Evolutionary conservation across 2,888 invertebrate species (phyloP).

Genomic region (Pyrgus malvae): DNA sequence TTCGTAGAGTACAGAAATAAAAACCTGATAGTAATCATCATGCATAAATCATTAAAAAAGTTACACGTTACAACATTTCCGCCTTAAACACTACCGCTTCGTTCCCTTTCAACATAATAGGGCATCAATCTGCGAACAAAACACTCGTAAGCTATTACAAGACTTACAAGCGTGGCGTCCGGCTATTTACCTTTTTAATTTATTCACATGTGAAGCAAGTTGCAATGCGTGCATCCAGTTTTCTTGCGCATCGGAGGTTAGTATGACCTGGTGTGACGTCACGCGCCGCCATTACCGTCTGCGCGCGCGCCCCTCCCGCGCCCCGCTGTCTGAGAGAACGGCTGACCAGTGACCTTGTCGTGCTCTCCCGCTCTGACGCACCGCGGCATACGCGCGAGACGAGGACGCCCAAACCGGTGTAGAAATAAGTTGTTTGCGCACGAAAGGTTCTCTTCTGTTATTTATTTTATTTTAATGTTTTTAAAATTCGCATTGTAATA

Average conservation of each 20-base stretch:
- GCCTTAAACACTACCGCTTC: constrained; percentile 13
- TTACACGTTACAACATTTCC: constrained; percentile 8
- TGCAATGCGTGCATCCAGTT: constrained; percentile 62
- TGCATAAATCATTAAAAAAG: constrained; percentile 14
- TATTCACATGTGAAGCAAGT: constrained; percentile 54
- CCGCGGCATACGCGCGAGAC: constrained; percentile 44
- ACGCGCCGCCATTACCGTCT: constrained; percentile 68
- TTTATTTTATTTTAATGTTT: constrained; percentile 74
- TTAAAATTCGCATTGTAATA: constrained; percentile 69
- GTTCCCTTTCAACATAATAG: constrained; percentile 20
- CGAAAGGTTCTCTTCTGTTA: constrained; percentile 70
- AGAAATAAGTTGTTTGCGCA: constrained; percentile 70
- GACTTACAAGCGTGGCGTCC: constrained; percentile 37
- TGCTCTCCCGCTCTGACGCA: constrained; percentile 55
- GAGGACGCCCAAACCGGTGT: constrained; percentile 52
- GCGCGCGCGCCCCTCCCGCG: constrained; percentile 66
- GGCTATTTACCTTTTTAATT: constrained; percentile 44
- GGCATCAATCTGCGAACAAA: constrained; percentile 22
- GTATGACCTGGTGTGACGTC: constrained; percentile 66
- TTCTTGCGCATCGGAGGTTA: constrained; percentile 66
- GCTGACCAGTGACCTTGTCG: constrained; percentile 79
- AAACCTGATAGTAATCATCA: background rate
- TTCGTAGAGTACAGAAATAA: background rate
- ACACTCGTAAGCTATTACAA: constrained; percentile 22
- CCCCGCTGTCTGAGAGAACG: constrained; percentile 72